Conservation (phyloP, 2,113 vertebrate species). For the Phasianus colchicus region DNA sequence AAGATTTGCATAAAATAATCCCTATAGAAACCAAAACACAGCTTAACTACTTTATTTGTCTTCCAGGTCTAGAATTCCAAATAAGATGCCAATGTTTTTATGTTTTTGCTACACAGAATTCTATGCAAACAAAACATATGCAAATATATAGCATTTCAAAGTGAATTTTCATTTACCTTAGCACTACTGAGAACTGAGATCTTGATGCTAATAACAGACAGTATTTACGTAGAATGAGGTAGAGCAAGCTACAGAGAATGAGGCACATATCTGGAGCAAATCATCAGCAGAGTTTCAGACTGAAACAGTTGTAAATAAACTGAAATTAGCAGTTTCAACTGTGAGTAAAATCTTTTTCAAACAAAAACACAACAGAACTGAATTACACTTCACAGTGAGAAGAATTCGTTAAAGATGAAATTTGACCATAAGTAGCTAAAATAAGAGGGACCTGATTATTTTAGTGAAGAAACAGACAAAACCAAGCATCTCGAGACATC, state of each 20-base stretch:
- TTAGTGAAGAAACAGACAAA: background rate
- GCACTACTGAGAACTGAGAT: background rate
- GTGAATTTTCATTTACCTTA: background rate
- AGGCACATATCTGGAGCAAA: background rate
- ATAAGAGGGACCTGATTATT: background rate
- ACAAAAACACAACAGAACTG: background rate
- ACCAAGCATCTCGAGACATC: background rate
- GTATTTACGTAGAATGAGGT: background rate
- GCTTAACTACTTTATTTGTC: background rate
- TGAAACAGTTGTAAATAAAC: background rate
- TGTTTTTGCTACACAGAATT: background rate
- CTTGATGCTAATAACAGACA: background rate
- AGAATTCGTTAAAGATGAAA: background rate
- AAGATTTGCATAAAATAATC: background rate
- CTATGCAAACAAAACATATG: background rate
- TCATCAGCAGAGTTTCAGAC: background rate
- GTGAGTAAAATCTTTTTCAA: background rate
- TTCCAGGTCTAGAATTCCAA: background rate
- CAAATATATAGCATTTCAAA: background rate
- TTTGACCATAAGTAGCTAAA: background rate
- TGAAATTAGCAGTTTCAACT: background rate
- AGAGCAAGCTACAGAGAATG: background rate
- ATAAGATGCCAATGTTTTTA: background rate
- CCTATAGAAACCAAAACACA: background rate
- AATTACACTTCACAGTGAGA: background rate